Evolutionary conservation across 1,140 invertebrate species (phyloP), one percentile per base, ranked within the genome.

Genomic region (Amyelois transitella): DNA sequence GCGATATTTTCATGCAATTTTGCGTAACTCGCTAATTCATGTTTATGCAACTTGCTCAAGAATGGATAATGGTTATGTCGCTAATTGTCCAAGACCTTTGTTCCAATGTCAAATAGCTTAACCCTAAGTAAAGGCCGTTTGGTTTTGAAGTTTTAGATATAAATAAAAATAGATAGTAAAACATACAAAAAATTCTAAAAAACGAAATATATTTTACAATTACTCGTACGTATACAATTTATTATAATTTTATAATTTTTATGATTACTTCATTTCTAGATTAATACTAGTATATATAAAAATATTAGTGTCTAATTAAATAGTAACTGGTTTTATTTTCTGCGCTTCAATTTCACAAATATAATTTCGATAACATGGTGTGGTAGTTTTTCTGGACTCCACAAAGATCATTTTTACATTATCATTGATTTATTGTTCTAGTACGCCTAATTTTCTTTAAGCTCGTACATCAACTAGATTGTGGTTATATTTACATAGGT

Each of bases 291-390:
- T n/a, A n/a, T n/a, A n/a, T n/a, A n/a, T n/a, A n/a, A n/a, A 10
- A 44, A 44, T 6, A 2, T 44, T 17, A 6, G n/a, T 28, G 7
- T 28, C 8, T 8, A 22, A 24, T 57, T 53, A 63, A 20, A 64
- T 19, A 7, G 59, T 65, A 21, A 69, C 55, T 5, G 61, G 48
- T 17, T 68, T 69, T 50, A 69, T 55, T 53, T 81, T 81, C 51
- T 69, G 66, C 6, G 71, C 63, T 38, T 66, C 64, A 49, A 86
- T 73, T 52, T 70, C 55, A 12, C 69, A 8, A 82, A 77, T 62
- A 55, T 78, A 86, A 24, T 82, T 75, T 50, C 83, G 82, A 64
- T 86, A 86, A 28, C 82, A 86, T 1, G 80, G 80, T 0, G 80
- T 86, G 0, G 71, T 67, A 0, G 75, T 75, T 64, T 77, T 81